Evolutionary conservation across 1,140 invertebrate genomes (phyloP).

Genomic region (Platyscapa corneri): DNA sequence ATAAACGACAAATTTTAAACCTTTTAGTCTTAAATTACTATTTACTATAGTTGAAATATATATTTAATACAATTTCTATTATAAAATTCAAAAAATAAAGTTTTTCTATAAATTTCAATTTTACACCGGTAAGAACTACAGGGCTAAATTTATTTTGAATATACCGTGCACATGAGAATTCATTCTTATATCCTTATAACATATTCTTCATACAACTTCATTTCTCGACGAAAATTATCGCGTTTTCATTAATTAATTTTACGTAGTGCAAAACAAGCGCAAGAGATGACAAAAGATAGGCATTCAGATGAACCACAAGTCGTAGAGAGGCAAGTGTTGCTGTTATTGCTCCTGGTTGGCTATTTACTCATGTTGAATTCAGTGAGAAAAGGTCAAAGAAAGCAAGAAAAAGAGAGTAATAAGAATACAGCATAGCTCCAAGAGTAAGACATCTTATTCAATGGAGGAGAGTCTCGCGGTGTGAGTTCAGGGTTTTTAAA

Average conservation of each 20-base stretch:
- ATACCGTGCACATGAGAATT: background rate
- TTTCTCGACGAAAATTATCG: slow-evolving; percentile 26
- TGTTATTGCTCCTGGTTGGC: background rate
- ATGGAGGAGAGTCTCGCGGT: background rate
- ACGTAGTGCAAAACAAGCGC: slow-evolving; percentile 51
- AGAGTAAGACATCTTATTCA: slow-evolving; percentile 55
- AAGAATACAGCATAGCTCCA: background rate
- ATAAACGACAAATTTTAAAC: too few relatives aligned
- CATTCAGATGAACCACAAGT: slow-evolving; percentile 51
- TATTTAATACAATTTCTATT: too few relatives aligned
- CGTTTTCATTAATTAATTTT: slow-evolving; percentile 65
- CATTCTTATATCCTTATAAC: background rate
- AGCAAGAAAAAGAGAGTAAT: slow-evolving; percentile 44
- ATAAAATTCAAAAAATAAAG: too few relatives aligned
- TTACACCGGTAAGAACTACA: background rate
- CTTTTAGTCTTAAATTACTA: background rate
- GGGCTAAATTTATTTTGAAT: background rate
- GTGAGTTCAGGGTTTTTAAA: background rate
- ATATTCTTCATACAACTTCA: background rate
- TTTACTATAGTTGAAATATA: background rate
- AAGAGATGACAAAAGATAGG: background rate
- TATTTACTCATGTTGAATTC: background rate
- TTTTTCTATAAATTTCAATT: background rate
- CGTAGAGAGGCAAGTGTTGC: background rate
- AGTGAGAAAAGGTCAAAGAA: slow-evolving; percentile 58